Conservation (phyloP, 2,113 vertebrate species). For the Dermatemys mawii region DNA sequence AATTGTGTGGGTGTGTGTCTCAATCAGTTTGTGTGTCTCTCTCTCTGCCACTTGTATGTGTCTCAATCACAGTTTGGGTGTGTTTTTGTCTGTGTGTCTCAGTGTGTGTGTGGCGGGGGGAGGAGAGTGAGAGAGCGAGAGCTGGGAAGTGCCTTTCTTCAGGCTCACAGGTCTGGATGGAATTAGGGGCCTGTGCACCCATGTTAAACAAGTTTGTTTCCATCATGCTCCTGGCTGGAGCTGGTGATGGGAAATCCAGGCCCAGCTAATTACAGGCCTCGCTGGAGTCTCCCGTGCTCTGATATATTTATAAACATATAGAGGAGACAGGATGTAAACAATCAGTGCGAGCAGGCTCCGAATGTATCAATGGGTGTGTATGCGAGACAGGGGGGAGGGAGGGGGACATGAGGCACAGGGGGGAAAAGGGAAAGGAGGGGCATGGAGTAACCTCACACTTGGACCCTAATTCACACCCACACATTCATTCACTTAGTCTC, state of each 20-base stretch:
- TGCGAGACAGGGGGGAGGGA: background rate
- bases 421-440: background rate
- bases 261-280: slow-evolving; percentile 49
- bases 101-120: background rate
- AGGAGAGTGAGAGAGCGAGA: background rate
- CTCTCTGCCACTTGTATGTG: background rate
- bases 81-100: background rate
- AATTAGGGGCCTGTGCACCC: slow-evolving; percentile 37
- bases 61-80: background rate
- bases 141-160: background rate
- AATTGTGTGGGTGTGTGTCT: background rate
- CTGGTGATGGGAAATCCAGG: slow-evolving; percentile 55
- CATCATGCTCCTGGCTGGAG: slow-evolving; percentile 19
- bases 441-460: background rate
- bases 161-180: slow-evolving; percentile 12
- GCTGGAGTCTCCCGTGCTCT: slow-evolving; percentile 45
- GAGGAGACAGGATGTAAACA: slow-evolving; percentile 71
- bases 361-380: background rate
- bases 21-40: background rate
- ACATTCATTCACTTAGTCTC: background rate
- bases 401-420: background rate
- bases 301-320: slow-evolving; percentile 63
- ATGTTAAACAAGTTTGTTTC: background rate
- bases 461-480: background rate
- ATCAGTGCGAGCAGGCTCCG: background rate